These are phyloP conservation scores for Chloropsis cyanopogon DNA, from an alignment of 2,113 vertebrate genomes.

Conservation along the genomic window DNA sequence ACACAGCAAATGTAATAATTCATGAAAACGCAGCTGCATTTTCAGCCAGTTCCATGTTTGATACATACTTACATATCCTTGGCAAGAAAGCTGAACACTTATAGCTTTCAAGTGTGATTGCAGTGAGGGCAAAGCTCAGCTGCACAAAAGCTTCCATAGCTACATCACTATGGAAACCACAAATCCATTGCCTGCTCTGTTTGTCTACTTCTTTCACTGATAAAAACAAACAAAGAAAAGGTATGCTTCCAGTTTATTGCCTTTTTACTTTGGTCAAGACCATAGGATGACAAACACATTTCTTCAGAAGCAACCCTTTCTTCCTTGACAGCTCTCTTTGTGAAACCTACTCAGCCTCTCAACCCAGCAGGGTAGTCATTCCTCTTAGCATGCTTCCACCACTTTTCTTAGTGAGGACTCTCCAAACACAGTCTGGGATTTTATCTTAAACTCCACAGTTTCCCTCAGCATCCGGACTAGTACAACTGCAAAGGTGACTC, in stretches of 20 bases:
- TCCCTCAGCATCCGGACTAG: background rate
- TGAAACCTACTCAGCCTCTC: background rate
- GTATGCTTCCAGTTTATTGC: background rate
- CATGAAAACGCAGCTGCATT: background rate
- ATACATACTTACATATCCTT: background rate
- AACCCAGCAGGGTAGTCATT: background rate
- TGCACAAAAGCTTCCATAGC: background rate
- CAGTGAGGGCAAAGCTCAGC: constrained; percentile 7
- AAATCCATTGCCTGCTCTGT: background rate
- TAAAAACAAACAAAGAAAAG: background rate
- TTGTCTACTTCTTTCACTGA: background rate
- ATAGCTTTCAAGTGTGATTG: background rate
- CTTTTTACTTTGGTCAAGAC: background rate
- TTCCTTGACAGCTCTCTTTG: background rate
- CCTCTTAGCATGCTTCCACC: background rate
- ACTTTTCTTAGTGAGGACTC: background rate
- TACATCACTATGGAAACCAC: constrained; percentile 57
- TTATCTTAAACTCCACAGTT: background rate
- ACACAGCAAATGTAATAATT: background rate
- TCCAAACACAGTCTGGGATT: background rate
- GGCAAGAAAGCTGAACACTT: background rate
- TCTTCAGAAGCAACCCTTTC: background rate
- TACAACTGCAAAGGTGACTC: background rate
- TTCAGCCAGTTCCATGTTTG: background rate
- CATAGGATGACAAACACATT: background rate